These are phyloP conservation scores for Oceanodroma leucorhoa DNA, from an alignment of 2,797 vertebrate genomes.

Conservation along the genomic window DNA sequence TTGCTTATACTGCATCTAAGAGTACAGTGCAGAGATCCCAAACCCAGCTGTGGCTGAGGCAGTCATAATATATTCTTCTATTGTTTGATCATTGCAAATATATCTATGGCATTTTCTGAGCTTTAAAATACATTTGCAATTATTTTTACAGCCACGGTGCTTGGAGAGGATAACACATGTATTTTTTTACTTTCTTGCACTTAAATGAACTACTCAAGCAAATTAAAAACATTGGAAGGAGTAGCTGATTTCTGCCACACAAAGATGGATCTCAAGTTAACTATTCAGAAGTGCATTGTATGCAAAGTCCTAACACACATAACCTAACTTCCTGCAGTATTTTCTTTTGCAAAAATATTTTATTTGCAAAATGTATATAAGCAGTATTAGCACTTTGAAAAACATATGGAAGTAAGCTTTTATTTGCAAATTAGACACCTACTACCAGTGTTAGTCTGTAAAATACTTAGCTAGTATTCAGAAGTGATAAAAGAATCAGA, in stretches of 20 bases:
- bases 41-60: neutral
- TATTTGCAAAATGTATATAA: neutral
- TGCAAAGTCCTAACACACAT: neutral
- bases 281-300: neutral
- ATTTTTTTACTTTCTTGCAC: neutral
- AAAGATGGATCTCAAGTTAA: neutral
- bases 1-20: neutral
- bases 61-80: neutral
- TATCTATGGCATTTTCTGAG: neutral
- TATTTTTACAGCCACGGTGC: neutral
- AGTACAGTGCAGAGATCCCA: neutral
- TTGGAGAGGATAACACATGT: neutral
- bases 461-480: neutral
- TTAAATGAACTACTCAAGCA: neutral
- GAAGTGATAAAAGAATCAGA: neutral
- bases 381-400: neutral
- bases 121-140: neutral
- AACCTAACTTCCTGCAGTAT: neutral
- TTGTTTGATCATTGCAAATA: neutral
- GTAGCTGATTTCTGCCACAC: neutral
- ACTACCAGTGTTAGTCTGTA: neutral
- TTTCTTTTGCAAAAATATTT: neutral
- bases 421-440: neutral
- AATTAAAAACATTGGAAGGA: neutral
- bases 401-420: neutral